These are phyloP conservation scores for Stictocephala bisonia DNA, from an alignment of 2,888 invertebrate genomes.

Conservation along the genomic window DNA sequence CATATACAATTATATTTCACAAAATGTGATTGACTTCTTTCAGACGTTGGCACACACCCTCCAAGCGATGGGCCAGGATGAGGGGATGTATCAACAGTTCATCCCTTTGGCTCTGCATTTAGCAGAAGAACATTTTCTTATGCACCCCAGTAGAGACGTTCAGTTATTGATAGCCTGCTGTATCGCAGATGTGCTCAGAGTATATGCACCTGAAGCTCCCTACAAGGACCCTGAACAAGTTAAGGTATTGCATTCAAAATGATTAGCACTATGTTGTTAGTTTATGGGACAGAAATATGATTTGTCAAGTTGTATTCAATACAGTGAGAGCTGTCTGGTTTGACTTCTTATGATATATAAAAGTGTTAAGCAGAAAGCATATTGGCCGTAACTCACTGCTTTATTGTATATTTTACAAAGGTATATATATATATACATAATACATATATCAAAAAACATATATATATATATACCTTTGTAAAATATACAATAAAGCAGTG, in stretches of 20 bases:
- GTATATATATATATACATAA: too few relatives aligned
- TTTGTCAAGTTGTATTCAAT: too few relatives aligned
- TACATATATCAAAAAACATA: too few relatives aligned
- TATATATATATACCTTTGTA: too few relatives aligned
- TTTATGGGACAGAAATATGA: too few relatives aligned
- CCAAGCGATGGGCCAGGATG: constrained; percentile 96
- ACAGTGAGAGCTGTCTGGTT: too few relatives aligned
- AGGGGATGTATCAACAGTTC: constrained; percentile 89
- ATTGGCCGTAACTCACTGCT: background rate
- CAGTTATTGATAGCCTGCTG: constrained; percentile 96
- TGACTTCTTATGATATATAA: too few relatives aligned
- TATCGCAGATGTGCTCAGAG: constrained; percentile 95
- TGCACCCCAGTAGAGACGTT: constrained; percentile 91
- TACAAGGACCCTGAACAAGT: constrained; percentile 96
- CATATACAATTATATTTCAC: too few relatives aligned
- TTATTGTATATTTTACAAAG: too few relatives aligned
- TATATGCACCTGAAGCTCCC: constrained; percentile 98
- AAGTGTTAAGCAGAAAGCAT: background rate
- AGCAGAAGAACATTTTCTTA: constrained; percentile 92
- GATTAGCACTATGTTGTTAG: background rate
- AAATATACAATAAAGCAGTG: too few relatives aligned
- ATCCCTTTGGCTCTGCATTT: constrained; percentile 92
- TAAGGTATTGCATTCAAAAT: too few relatives aligned
- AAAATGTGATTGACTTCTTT: constrained; percentile 38
- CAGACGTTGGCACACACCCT: constrained; percentile 91